A percentile compares a stretch with the other conserved stretches of the same genome.
Conservation (phyloP, 2,888 invertebrate species). For the Crossocerus cetratus region DNA sequence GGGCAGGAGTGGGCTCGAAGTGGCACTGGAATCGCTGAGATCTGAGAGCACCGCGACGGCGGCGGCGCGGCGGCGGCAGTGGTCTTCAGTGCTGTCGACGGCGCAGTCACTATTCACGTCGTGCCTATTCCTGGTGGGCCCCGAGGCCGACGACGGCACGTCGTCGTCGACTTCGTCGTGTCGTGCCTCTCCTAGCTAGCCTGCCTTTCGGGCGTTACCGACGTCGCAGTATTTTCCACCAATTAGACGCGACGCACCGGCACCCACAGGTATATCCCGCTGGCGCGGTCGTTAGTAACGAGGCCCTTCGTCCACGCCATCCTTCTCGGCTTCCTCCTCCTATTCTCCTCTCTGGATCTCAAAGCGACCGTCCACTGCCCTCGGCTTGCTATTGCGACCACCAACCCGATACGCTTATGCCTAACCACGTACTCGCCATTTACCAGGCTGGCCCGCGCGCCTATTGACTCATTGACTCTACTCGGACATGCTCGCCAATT, state of each 20-base stretch:
- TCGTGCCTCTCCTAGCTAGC: neutral
- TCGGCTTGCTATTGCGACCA: too few relatives aligned
- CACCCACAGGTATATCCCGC: constrained; percentile 60
- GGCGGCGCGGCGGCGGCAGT: neutral
- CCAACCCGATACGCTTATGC: too few relatives aligned
- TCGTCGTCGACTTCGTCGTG: constrained; percentile 17
- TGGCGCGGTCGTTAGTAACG: constrained; percentile 56
- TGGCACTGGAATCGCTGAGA: too few relatives aligned
- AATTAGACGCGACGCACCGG: constrained; percentile 64
- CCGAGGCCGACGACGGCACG: constrained; percentile 39
- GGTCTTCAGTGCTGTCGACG: neutral
- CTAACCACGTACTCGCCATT: too few relatives aligned
- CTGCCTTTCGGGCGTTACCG: constrained; percentile 49
- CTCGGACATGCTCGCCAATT: too few relatives aligned
- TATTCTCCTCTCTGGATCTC: neutral
- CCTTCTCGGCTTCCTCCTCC: constrained; percentile 5
- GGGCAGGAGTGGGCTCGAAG: too few relatives aligned
- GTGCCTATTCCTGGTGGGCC: constrained; percentile 38
- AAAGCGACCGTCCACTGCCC: neutral
- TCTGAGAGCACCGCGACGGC: neutral
- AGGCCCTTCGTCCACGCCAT: constrained; percentile 35
- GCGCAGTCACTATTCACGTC: constrained; percentile 19
- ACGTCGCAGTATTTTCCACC: constrained; percentile 68
- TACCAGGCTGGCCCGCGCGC: neutral
- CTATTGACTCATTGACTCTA: too few relatives aligned